Evolutionary conservation across 2,888 invertebrate species (phyloP), one percentile per base, ranked within the genome.

Genomic region (Lepeophtheirus nordmannii): DNA sequence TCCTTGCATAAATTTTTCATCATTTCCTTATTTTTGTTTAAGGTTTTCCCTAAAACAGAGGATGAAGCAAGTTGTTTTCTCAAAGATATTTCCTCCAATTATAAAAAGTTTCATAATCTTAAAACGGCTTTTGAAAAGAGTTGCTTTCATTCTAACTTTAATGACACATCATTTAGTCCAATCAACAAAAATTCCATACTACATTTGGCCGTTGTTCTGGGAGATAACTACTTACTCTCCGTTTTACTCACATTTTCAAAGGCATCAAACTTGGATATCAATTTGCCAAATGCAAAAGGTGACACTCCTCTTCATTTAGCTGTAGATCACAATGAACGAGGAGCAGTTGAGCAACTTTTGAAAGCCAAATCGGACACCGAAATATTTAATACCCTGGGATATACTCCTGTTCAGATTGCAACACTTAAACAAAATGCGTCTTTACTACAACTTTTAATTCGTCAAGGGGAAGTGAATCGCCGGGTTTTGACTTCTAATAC

Each of bases 321-420:
- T 14, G 63, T 53, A 9, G 56, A 63, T 20, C 12, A 12, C 14
- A 38, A 38, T 17, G 20, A 63, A 14, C 23, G n/a, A 17, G n/a
- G 22, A 11, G 46, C 22, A 8, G 37, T 56, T 46, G 56, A 63
- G 23, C 41, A 22, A 10, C 23, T 63, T n/a, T 22, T 63, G 1
- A 63, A 63, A 53, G 20, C n/a, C 23, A 53, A 53, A 20, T 22
- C 63, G 7, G n/a, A 63, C 9, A 22, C 56, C 14, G 46, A 20
- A 17, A 20, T 38, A 53, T 20, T 53, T 2, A 63, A 63, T 63
- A 53, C 7, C 10, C 14, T 63, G 22, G 56, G 23, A 17, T 56
- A 46, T 22, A 63, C 20, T 46, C 63, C 63, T n/a, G 56, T 63
- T 20, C 63, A 63, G 53, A 38, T 63, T 22, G 63, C 63, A 23